phyloP scores from a whole-genome alignment of 2,113 vertebrate species.

The Catharus fuscescens region DNA sequence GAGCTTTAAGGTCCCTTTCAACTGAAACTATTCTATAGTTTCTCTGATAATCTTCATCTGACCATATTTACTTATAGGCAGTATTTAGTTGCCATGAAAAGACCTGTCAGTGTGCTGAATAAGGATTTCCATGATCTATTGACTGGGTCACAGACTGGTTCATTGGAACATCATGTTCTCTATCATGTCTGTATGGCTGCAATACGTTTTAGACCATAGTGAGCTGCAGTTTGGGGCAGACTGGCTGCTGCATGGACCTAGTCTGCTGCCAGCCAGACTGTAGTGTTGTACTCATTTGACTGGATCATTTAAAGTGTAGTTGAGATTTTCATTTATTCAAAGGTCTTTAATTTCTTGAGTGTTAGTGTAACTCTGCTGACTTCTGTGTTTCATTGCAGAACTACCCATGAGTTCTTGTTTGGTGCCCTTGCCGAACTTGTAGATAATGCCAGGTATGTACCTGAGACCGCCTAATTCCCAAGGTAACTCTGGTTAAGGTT shows the following conservation, averaged over 20 bases:
- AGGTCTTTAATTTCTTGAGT: not conserved
- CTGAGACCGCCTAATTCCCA: not conserved
- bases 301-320: not conserved
- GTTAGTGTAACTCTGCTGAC: constrained; percentile 15
- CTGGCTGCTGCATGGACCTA: not conserved
- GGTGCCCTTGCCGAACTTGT: constrained; percentile 97
- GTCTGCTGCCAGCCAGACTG: fast-evolving
- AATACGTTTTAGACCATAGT: not conserved
- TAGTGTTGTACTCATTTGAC: not conserved
- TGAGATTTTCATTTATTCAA: not conserved
- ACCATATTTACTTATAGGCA: not conserved
- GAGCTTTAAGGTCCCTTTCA: not conserved
- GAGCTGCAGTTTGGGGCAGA: not conserved
- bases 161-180: not conserved
- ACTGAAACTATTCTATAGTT: not conserved
- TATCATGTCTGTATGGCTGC: fast-evolving
- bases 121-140: not conserved
- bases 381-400: constrained; percentile 80
- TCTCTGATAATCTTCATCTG: not conserved
- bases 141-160: not conserved
- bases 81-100: not conserved
- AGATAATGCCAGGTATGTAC: constrained; percentile 95
- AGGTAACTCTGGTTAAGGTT: not conserved
- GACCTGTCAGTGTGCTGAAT: not conserved
- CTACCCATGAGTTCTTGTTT: constrained; percentile 98